These are phyloP conservation scores for Heliconius hortense DNA, from an alignment of 2,888 invertebrate genomes.

Conservation along the genomic window DNA sequence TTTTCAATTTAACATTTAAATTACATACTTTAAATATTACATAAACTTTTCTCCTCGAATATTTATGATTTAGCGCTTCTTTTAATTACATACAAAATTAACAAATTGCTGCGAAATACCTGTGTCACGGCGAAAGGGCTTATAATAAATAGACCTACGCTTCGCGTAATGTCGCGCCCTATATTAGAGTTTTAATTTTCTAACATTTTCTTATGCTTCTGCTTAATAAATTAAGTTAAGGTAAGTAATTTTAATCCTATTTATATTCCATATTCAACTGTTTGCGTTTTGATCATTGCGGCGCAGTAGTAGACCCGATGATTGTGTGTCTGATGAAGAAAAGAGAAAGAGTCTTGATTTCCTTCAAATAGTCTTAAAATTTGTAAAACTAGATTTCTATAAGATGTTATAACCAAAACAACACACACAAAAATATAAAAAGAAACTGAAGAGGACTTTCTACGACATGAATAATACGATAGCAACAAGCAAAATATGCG, in stretches of 20 bases:
- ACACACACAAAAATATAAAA: not conserved
- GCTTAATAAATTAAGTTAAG: slow-evolving; percentile 9
- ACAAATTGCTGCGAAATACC: slow-evolving; percentile 18
- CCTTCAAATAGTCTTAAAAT: too few species aligned
- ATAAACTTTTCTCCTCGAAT: not conserved
- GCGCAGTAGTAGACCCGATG: too few species aligned
- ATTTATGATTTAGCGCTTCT: slow-evolving; percentile 18
- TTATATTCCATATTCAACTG: not conserved
- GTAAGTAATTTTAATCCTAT: not conserved
- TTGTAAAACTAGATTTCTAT: too few species aligned
- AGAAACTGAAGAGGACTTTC: not conserved
- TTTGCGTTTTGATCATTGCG: not conserved
- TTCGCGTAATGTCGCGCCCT: slow-evolving; percentile 1
- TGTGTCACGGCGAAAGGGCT: slow-evolving; percentile 14
- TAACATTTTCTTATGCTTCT: slow-evolving; percentile 4
- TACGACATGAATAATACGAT: not conserved
- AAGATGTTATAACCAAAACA: too few species aligned
- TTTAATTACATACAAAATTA: slow-evolving; percentile 18
- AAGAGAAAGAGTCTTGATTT: too few species aligned
- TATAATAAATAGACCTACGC: slow-evolving; percentile 12
- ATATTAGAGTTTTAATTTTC: slow-evolving; percentile 10
- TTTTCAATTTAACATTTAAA: not conserved
- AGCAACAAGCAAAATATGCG: slow-evolving; percentile 19
- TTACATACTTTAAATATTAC: not conserved
- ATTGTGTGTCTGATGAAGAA: too few species aligned